These are phyloP conservation scores for Phodopus roborovskii DNA, from an alignment of 2,113 vertebrate genomes.

Conservation along the genomic window DNA sequence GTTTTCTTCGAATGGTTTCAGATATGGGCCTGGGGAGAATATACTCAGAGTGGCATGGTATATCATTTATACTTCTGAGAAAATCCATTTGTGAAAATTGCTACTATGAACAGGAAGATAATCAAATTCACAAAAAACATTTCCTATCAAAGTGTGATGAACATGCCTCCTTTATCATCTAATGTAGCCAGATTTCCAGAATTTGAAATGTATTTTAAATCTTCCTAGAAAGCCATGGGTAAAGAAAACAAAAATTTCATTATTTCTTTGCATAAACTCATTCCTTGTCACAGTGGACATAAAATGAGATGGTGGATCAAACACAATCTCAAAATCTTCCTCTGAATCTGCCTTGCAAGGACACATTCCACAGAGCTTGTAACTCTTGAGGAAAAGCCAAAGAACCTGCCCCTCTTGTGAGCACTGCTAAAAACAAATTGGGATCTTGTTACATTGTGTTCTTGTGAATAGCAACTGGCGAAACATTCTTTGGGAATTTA, in stretches of 20 bases:
- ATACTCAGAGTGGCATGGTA: not conserved
- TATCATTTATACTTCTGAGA: not conserved
- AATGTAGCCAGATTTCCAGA: slow-evolving; percentile 5
- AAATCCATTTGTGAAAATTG: not conserved
- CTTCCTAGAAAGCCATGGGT: slow-evolving; percentile 30
- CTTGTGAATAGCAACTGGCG: not conserved
- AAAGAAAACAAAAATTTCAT: slow-evolving; percentile 33
- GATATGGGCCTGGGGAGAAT: not conserved
- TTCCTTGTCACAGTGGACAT: slow-evolving; percentile 19
- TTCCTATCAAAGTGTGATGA: not conserved
- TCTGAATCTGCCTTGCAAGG: not conserved
- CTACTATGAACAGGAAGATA: not conserved
- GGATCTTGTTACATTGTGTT: not conserved
- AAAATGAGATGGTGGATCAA: slow-evolving; percentile 50
- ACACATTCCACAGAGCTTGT: not conserved
- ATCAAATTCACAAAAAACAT: not conserved
- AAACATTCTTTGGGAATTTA: not conserved
- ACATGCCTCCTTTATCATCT: not conserved
- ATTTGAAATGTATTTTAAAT: slow-evolving; percentile 29
- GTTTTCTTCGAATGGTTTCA: not conserved
- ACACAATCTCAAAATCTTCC: not conserved
- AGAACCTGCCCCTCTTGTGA: not conserved
- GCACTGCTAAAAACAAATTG: not conserved
- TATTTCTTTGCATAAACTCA: not conserved
- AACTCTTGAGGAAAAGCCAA: not conserved